Base-by-base conservation (phyloP, 2,797 vertebrate species). In the Dipus sagitta region DNA sequence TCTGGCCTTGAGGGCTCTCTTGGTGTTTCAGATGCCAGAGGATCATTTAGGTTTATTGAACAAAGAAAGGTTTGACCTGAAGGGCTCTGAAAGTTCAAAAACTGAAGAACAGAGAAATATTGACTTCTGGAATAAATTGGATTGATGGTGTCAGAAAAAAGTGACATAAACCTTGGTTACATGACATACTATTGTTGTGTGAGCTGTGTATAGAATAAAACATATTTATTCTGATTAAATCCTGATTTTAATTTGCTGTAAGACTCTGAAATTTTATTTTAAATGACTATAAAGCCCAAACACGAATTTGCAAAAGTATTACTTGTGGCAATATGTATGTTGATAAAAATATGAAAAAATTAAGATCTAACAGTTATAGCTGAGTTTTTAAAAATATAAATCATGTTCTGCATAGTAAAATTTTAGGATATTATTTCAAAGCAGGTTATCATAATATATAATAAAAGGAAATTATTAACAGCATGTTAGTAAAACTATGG, bases 21-120 rank as follows among this genome's bases (percentile, higher is more conserved):
- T 64, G 64, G 79, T 95, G 92, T 67, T 75, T 86, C 94, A 91
- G 83, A 58, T 17, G 21, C 34, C 96, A 96, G 97, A 74, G 86
- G 89, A 91, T 96, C 71, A 92, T 88, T 95, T 96, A 92, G 92
- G 24, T 26, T 92, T 76, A 88, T 2, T 96, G 90, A 96, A 32
- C 24, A 91, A 92, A 96, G 58, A 86, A 74, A 92, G 30, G 17
- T 67, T 87, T 96, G 92, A 65, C 58, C 62, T 83, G 8, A 75
- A 71, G 64, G 26, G 17, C 54, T 75, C 65, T 89, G 90, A 97
- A 96, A 32, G 1, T 54, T 92, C 52, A 67, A 34, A 96, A 95
- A 17, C 23, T 92, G 74, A 93, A 81, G 72, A 94, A 92, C 72
- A 88, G 32, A 94, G 75, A 90, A 92, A 84, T 79, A 93, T 30